Percentiles rank a stretch among this genome's conserved stretches.
phyloP scores from a whole-genome alignment of 2,113 vertebrate genomes.

The Dipodomys ordii region DNA sequence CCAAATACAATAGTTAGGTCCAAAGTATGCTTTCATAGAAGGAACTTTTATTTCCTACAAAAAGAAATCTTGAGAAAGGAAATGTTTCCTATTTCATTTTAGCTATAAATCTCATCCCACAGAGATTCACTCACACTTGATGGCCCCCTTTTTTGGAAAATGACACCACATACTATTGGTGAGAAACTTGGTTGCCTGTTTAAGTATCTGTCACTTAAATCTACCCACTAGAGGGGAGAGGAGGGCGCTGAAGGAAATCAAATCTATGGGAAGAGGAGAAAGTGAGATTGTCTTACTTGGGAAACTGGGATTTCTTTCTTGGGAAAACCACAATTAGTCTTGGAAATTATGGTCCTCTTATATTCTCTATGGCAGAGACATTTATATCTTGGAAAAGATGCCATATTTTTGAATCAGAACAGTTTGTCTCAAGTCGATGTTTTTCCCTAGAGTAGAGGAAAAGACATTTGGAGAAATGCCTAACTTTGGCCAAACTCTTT shows the following conservation, averaged over 20 bases:
- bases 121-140: constrained; percentile 52
- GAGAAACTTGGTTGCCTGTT: not conserved
- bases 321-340: constrained; percentile 2
- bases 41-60: constrained; percentile 58
- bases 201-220: constrained; percentile 45
- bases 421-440: not conserved
- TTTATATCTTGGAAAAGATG: constrained; percentile 39
- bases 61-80: constrained; percentile 55
- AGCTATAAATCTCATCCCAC: constrained; percentile 53
- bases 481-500: not conserved
- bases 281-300: constrained; percentile 3
- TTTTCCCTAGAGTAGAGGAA: not conserved
- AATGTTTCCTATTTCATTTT: constrained; percentile 51
- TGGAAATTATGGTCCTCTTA: not conserved
- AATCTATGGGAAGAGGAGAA: not conserved
- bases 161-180: constrained; percentile 20
- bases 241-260: not conserved
- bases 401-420: not conserved
- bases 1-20: constrained; percentile 65
- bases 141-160: constrained; percentile 35
- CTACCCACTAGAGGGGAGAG: not conserved
- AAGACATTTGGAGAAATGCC: not conserved
- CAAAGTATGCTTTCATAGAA: constrained; percentile 38
- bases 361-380: not conserved
- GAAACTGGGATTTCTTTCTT: not conserved